Evolutionary conservation across 2,888 invertebrate genomes (phyloP).

Genomic region (Lasius fuliginosus): DNA sequence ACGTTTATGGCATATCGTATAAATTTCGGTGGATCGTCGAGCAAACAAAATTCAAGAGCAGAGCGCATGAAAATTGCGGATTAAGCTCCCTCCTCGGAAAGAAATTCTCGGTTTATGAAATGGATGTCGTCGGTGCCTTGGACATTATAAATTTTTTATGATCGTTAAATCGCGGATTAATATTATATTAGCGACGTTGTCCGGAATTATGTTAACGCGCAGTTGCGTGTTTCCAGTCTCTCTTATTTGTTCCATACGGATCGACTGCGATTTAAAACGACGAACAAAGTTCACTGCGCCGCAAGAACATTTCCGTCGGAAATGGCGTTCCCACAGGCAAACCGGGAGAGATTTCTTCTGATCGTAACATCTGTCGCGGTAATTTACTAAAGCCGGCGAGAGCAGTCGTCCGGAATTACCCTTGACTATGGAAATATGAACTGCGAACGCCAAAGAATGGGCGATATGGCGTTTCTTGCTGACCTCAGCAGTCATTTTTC

Average conservation of each 20-base stretch:
- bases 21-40: constrained; percentile 19
- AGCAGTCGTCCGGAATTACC: constrained; percentile 16
- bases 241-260: not conserved
- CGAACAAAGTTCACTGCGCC: not conserved
- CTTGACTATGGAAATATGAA: constrained; percentile 5
- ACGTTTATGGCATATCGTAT: constrained; percentile 11
- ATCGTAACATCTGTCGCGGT: constrained; percentile 42
- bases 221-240: not conserved
- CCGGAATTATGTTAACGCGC: not conserved
- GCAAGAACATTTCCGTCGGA: not conserved
- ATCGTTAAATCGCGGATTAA: not conserved
- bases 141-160: constrained; percentile 37
- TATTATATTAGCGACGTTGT: constrained; percentile 7
- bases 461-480: constrained; percentile 9
- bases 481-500: not conserved
- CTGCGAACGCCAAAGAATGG: not conserved
- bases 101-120: constrained; percentile 1
- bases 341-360: not conserved
- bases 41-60: constrained; percentile 16
- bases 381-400: constrained; percentile 14
- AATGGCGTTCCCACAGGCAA: constrained; percentile 10
- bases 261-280: constrained; percentile 19
- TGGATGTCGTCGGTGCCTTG: not conserved
- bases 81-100: not conserved
- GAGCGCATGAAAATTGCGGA: constrained; percentile 17